Conservation (phyloP, 2,113 vertebrate genomes). For the Eretmochelys imbricata region DNA sequence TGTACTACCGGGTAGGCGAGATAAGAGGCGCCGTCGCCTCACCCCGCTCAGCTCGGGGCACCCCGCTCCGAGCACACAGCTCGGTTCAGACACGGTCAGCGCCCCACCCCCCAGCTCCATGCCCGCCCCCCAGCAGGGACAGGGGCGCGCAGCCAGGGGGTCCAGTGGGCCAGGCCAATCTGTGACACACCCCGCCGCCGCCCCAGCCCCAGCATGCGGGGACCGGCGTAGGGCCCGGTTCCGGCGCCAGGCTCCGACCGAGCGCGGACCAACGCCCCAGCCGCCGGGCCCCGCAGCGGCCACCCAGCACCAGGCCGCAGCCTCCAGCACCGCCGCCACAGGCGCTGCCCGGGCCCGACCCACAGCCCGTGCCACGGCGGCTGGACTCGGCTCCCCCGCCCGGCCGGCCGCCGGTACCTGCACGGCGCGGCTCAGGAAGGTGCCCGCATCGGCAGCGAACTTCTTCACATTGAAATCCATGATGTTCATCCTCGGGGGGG, state of each 20-base stretch:
- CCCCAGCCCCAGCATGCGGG: neutral
- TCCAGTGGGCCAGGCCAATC: neutral
- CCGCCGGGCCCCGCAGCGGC: neutral
- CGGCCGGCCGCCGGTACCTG: constrained; percentile 80
- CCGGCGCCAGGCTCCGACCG: neutral
- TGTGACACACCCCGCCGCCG: constrained; percentile 28
- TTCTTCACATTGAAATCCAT: constrained; percentile 98
- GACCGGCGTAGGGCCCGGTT: neutral
- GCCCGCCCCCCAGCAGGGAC: no score
- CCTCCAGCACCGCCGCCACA: neutral
- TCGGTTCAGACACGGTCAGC: no score
- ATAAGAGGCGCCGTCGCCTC: neutral
- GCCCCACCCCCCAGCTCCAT: no score
- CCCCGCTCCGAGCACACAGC: neutral
- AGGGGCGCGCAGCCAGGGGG: no score
- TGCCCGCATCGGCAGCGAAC: constrained; percentile 93
- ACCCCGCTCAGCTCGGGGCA: neutral
- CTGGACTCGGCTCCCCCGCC: no score
- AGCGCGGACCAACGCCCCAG: neutral
- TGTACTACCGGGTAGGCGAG: neutral
- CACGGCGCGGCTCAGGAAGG: constrained; percentile 94
- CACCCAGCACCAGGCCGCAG: neutral
- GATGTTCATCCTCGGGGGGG: constrained; percentile 61
- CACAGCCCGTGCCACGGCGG: neutral
- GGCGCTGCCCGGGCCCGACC: neutral